These are phyloP conservation scores for Diaprepes abbreviatus DNA, from an alignment of 2,888 invertebrate genomes.

Conservation along the genomic window DNA sequence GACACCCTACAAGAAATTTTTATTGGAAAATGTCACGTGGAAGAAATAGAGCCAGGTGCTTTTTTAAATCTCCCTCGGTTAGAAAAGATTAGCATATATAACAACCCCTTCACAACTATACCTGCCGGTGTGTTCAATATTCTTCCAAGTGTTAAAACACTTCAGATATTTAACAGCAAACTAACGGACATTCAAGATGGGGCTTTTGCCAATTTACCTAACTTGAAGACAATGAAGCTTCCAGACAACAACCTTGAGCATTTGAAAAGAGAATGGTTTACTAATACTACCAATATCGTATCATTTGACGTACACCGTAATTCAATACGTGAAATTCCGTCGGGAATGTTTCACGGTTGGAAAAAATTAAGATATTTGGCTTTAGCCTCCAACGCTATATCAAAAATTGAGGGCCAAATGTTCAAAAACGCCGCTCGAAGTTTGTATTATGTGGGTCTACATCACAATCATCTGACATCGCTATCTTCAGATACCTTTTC, in stretches of 20 bases:
- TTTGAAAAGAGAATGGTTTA: background rate
- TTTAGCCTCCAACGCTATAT: background rate
- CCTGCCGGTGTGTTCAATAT: background rate
- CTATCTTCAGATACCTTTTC: background rate
- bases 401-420: background rate
- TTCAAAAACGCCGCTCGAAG: background rate
- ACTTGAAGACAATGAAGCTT: background rate
- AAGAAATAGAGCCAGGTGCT: background rate
- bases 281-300: background rate
- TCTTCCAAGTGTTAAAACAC: background rate
- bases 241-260: background rate
- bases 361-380: background rate
- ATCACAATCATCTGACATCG: background rate
- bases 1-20: background rate
- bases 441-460: background rate
- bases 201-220: background rate
- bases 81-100: background rate
- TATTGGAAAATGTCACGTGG: background rate
- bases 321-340: background rate
- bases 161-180: no score
- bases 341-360: background rate
- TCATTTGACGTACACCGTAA: background rate
- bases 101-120: background rate
- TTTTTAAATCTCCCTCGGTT: background rate
- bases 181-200: background rate